Base-by-base conservation (phyloP, 2,888 invertebrate species). In the Monoplex corrugatus region DNA sequence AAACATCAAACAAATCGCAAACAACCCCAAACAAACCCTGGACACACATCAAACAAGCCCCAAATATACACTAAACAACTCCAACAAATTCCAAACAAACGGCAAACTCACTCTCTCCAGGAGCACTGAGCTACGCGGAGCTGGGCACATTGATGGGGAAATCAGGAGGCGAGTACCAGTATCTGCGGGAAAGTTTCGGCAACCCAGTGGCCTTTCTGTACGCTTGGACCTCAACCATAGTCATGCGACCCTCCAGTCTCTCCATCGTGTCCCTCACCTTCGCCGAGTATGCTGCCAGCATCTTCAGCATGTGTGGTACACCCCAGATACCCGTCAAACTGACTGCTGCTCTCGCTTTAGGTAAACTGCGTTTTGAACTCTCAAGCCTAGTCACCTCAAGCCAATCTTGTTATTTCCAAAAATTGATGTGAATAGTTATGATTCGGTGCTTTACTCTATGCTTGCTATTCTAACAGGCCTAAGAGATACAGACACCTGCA, bases 111-210 rank as follows among this genome's bases (percentile, higher is more conserved):
- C 57, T 13, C 28, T 28, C 2, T 2, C 57, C 57, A 57, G 57
- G 57, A 2, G 57, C 57, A 2, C 57, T 57, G 57, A n/a, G n/a
- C n/a, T n/a, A n/a, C n/a, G n/a, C n/a, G n/a, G n/a, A n/a, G n/a
- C n/a, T n/a, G n/a, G n/a, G 8, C 50, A 97, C 98, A 0, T 97
- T 98, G 0, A 97, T 98, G 6, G 97, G 97, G 0, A 97, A 97
- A 94, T 98, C 98, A 0, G 98, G 98, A 2, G 98, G 98, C 1
- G 98, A 98, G 96, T 98, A 98, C 95, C 97, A 97, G 1, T 98
- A 98, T 98, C 10, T 93, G 43, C 91, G 92, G 87, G 92, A 91
- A 87, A 93, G 93, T 0, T 92, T 92, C 38, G 95, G 95, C n/a
- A 97, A 97, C 28, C 94, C 98, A 32, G 91, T 92, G 3, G 94